Evolutionary conservation across 1,140 invertebrate genomes (phyloP), one percentile per base, ranked within the genome.

Genomic region (Heliconius congener): DNA sequence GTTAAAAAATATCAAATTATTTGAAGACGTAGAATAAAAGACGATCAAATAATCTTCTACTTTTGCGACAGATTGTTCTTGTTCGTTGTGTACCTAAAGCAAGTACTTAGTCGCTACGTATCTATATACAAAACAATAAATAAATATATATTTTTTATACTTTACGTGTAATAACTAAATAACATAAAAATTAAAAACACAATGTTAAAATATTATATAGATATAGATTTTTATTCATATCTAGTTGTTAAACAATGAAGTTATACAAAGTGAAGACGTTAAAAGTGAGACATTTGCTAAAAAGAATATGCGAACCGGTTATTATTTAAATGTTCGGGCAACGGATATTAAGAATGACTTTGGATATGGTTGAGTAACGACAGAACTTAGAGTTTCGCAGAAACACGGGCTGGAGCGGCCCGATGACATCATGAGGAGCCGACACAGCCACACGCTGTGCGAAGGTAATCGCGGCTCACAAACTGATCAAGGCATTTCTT

Each of bases 351-450:
- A 86, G 86, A 90, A 83, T 81, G 79, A 78, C 85, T 76, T 85
- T 82, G 79, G 84, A 85, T 82, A 88, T 84, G 81, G 81, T 84
- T 81, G 85, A 90, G 89, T 90, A 91, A 93, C 90, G 90, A 91
- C 86, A 81, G 86, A 85, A 85, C 83, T 91, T 90, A 91, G 88
- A 87, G 87, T 85, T 93, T 93, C 91, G 88, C 86, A 87, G 92
- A 93, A 93, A 84, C 85, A 82, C 80, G 83, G 89, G 87, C 84
- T 90, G 83, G 83, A 86, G 83, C 84, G 77, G 79, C 76, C 71
- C 80, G 90, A 91, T 93, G 92, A 91, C 88, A 90, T 92, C 91
- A 93, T 84, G 81, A 82, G 81, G 83, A 79, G 80, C 82, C 85
- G 86, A 77, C 84, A 82, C 72, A 82, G 85, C 76, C 83, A 85